Conservation (phyloP, 2,113 vertebrate genomes). For the Gallinago media region DNA sequence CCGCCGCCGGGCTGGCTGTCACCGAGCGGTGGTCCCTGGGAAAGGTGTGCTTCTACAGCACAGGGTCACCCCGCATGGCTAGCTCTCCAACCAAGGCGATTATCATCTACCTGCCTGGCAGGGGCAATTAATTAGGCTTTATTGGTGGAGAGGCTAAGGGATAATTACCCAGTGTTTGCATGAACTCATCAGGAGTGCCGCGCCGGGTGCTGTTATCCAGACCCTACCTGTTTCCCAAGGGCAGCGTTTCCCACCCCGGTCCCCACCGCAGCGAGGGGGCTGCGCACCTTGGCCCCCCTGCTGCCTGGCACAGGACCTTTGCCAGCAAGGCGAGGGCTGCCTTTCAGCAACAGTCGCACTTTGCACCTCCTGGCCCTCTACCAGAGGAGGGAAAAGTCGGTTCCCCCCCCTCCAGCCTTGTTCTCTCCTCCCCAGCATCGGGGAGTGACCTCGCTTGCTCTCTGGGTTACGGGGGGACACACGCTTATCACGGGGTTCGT, state of each 20-base stretch:
- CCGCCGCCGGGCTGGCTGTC: background rate
- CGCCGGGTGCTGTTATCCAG: background rate
- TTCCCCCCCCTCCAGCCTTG: background rate
- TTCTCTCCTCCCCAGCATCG: background rate
- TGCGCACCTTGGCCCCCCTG: rapidly evolving
- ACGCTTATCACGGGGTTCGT: rapidly evolving
- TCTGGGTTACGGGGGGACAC: background rate
- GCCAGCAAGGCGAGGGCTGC: rapidly evolving
- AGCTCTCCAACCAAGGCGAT: background rate
- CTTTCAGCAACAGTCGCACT: background rate
- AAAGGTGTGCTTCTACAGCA: background rate
- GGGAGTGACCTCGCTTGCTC: rapidly evolving
- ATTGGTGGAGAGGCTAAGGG: background rate
- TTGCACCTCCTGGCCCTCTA: conserved; percentile 2
- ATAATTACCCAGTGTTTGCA: conserved; percentile 13
- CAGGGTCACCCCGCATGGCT: background rate
- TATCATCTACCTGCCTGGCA: conserved; percentile 27
- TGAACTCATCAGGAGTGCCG: background rate
- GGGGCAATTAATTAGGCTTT: conserved; percentile 28
- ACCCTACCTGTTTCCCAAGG: background rate
- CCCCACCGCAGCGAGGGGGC: rapidly evolving
- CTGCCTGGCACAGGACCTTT: background rate
- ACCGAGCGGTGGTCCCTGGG: background rate
- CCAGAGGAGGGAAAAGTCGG: background rate
- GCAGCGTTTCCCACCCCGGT: background rate